A percentile compares a stretch with the other conserved stretches of the same genome.
Conservation (phyloP, 2,888 invertebrate species). For the Drosophila dives region DNA sequence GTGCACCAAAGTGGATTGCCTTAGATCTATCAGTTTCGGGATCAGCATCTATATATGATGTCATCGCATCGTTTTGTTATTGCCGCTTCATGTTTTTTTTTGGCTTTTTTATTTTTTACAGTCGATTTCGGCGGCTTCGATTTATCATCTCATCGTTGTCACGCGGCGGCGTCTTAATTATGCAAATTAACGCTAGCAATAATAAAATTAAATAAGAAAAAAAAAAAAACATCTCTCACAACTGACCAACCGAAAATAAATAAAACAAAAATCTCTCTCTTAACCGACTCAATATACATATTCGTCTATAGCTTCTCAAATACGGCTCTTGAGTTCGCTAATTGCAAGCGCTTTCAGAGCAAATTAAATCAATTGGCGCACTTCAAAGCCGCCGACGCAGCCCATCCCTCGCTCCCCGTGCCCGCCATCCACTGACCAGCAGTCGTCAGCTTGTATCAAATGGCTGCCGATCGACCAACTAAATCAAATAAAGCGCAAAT, state of each 20-base stretch:
- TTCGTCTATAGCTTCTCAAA: background rate
- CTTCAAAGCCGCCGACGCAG: constrained; percentile 60
- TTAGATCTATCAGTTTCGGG: constrained; percentile 40
- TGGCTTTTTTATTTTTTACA: constrained; percentile 6
- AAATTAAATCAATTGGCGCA: constrained; percentile 71
- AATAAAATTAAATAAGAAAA: constrained; percentile 1
- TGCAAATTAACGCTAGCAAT: constrained; percentile 65
- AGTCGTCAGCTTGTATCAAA: constrained; percentile 62
- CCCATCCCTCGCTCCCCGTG: constrained; percentile 3
- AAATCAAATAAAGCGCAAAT: constrained; percentile 70
- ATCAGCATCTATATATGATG: constrained; percentile 32
- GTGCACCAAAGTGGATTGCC: constrained; percentile 2
- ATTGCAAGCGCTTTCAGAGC: constrained; percentile 68
- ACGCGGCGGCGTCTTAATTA: constrained; percentile 69
- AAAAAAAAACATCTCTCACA: constrained; percentile 9
- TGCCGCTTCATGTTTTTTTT: background rate
- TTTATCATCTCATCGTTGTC: constrained; percentile 71
- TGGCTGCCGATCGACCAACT: constrained; percentile 45
- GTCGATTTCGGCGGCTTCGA: constrained; percentile 43
- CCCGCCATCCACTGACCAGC: background rate
- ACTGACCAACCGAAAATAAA: constrained; percentile 30
- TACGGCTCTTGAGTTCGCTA: constrained; percentile 37
- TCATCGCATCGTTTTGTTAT: constrained; percentile 34
- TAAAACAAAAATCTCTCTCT: background rate
- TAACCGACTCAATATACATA: constrained; percentile 1